Evolutionary conservation across 1,140 invertebrate species (phyloP).

Genomic region (Bombus vancouverensis): DNA sequence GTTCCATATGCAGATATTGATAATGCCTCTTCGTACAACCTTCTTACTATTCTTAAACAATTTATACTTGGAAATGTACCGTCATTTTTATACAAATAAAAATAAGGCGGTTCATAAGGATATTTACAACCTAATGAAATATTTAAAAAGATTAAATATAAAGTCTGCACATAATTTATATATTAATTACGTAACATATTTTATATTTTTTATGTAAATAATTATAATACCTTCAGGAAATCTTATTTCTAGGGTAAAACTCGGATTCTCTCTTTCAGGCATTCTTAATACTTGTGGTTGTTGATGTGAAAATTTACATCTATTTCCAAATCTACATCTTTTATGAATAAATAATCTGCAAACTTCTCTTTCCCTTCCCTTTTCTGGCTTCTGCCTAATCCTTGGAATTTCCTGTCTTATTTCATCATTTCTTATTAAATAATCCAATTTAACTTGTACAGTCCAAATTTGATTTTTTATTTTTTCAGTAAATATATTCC

Average conservation of each 20-base stretch:
- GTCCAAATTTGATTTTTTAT: conserved; percentile 86
- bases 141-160: conserved; percentile 18
- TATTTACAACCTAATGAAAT: conserved; percentile 83
- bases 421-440: conserved; percentile 86
- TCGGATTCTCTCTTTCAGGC: conserved; percentile 66
- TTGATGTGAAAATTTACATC: conserved; percentile 89
- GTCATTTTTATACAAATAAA: conserved; percentile 86
- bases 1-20: conserved; percentile 85
- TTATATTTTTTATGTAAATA: conserved; percentile 60
- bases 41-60: conserved; percentile 85
- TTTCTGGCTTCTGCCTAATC: conserved; percentile 68
- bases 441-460: conserved; percentile 86
- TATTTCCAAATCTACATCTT: conserved; percentile 87
- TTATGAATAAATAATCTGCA: conserved; percentile 88
- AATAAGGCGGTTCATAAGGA: conserved; percentile 87
- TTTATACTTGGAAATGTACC: conserved; percentile 84
- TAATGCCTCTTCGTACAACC: conserved; percentile 86
- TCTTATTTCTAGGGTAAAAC: conserved; percentile 88
- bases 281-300: conserved; percentile 78
- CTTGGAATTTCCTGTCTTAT: conserved; percentile 78
- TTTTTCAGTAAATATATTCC: conserved; percentile 86
- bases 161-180: conserved; percentile 14
- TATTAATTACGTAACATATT: conserved; percentile 22
- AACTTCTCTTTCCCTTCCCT: conserved; percentile 84
- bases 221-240: conserved; percentile 84